phyloP scores from a whole-genome alignment of 2,797 vertebrate genomes.

The Ctenopoma multispine region DNA sequence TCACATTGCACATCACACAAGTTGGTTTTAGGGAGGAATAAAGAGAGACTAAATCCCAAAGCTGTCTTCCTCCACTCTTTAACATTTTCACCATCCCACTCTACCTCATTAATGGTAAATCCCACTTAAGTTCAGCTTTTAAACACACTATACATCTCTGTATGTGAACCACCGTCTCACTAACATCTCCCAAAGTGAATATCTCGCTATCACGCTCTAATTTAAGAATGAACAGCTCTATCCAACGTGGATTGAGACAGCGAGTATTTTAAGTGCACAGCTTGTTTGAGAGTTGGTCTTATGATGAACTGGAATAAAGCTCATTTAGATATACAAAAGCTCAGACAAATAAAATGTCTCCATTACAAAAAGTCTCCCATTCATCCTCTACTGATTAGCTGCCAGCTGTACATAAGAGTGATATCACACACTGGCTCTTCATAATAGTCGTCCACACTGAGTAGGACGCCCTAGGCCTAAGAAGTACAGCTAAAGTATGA shows the following conservation, averaged over 20 bases:
- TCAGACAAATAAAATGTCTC: constrained; percentile 50
- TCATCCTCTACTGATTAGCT: constrained; percentile 56
- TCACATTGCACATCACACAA: constrained; percentile 42
- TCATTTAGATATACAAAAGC: constrained; percentile 42
- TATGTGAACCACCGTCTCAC: constrained; percentile 36
- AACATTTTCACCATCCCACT: constrained; percentile 33
- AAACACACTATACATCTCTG: constrained; percentile 38
- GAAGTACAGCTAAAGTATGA: constrained; percentile 29
- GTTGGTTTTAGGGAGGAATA: constrained; percentile 36
- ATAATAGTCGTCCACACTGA: constrained; percentile 41
- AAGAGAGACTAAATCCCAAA: constrained; percentile 44
- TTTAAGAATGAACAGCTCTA: constrained; percentile 43
- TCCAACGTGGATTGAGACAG: constrained; percentile 25
- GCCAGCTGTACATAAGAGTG: constrained; percentile 41
- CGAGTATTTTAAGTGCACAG: constrained; percentile 31
- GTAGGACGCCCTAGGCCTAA: constrained; percentile 16
- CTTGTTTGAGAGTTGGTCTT: constrained; percentile 43
- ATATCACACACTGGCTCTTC: constrained; percentile 35
- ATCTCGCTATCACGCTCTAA: constrained; percentile 25
- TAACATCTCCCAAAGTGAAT: constrained; percentile 53
- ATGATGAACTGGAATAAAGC: constrained; percentile 33
- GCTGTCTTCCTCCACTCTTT: constrained; percentile 43
- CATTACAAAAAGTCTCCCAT: constrained; percentile 24
- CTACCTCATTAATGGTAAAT: constrained; percentile 61
- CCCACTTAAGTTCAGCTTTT: constrained; percentile 51